Conservation (phyloP, 2,888 invertebrate genomes). For the Acanthosepion esculentum region DNA sequence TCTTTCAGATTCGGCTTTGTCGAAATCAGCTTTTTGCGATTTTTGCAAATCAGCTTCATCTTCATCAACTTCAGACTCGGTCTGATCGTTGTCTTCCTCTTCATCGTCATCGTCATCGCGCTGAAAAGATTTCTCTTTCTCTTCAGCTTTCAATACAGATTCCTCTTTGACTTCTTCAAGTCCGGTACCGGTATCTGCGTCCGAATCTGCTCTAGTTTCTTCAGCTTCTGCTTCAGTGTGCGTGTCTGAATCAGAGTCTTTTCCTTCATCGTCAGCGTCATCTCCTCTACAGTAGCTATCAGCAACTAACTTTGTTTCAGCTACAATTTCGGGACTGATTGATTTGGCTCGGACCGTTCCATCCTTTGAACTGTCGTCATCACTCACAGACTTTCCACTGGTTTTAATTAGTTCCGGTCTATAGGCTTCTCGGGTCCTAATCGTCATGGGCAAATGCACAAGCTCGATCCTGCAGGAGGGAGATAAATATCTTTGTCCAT, state of each 20-base stretch:
- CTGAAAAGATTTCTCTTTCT: background rate
- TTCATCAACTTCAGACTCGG: background rate
- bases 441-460: slow-evolving; percentile 36
- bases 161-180: slow-evolving; percentile 45
- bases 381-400: background rate
- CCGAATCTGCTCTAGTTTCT: slow-evolving; percentile 43
- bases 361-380: background rate
- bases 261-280: slow-evolving; percentile 41
- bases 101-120: background rate
- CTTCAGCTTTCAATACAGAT: background rate
- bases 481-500: slow-evolving; percentile 47
- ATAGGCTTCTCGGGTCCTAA: slow-evolving; percentile 40
- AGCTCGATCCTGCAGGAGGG: slow-evolving; percentile 48
- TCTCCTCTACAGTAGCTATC: slow-evolving; percentile 35
- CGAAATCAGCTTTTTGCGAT: background rate
- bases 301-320: background rate
- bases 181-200: slow-evolving; percentile 42
- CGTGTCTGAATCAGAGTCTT: slow-evolving; percentile 41
- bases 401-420: slow-evolving; percentile 37
- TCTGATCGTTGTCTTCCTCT: background rate
- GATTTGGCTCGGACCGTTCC: background rate
- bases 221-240: slow-evolving; percentile 42
- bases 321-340: background rate
- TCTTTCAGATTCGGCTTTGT: background rate
- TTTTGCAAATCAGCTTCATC: background rate